phyloP scores from a whole-genome alignment of 1,140 invertebrate species.

The Penaeus vannamei region DNA sequence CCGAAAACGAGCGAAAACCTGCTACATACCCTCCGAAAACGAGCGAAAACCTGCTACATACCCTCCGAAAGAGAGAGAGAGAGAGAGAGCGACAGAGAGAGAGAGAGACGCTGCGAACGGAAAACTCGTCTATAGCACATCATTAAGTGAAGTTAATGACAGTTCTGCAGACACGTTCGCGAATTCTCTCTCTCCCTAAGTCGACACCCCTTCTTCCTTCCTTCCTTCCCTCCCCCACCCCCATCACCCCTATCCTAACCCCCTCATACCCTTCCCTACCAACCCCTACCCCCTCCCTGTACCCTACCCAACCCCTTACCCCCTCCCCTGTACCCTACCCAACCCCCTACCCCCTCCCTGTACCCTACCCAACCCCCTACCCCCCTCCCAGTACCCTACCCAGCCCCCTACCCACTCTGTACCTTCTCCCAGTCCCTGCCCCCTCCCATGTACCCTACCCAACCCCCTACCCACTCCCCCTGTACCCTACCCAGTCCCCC shows the following conservation, averaged over 20 bases:
- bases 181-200: slow-evolving; percentile 1
- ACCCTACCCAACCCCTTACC: no score
- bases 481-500: background rate
- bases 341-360: background rate
- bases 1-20: no score
- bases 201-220: no score
- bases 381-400: background rate
- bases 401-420: background rate
- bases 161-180: slow-evolving; percentile 36
- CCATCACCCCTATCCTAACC: background rate
- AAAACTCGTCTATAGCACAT: slow-evolving; percentile 1
- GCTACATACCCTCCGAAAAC: no score
- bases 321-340: no score
- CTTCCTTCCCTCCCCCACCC: background rate
- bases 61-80: no score
- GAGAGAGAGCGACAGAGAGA: no score
- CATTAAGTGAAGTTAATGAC: slow-evolving; percentile 51
- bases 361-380: background rate
- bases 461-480: background rate
- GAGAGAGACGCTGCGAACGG: background rate
- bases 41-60: no score
- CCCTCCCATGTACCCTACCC: background rate
- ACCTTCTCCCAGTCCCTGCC: no score
- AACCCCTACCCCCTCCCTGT: background rate
- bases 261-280: background rate